These are phyloP conservation scores for zebrafish (Danio rerio) DNA, from an alignment of 2,113 vertebrate genomes.

Conservation along the genomic window DNA sequence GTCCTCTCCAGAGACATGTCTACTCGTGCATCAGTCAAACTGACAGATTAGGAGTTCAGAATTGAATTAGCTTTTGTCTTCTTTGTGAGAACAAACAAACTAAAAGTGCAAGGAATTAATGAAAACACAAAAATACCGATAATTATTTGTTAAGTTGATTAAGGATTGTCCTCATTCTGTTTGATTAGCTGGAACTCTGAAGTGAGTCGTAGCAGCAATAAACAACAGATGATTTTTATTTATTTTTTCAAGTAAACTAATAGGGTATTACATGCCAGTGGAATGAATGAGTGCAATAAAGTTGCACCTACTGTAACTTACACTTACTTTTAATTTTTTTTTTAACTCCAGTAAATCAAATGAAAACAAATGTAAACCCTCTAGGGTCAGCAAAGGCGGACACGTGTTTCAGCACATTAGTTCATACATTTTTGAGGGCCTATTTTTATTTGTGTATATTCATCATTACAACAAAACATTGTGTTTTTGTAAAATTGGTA, in stretches of 20 bases:
- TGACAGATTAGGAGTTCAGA: neutral
- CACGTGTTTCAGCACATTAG: too few species aligned
- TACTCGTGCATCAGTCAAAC: neutral
- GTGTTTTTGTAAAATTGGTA: too few species aligned
- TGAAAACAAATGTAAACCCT: too few species aligned
- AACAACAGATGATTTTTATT: neutral
- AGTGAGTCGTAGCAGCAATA: neutral
- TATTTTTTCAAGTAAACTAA: neutral
- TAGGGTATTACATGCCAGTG: neutral
- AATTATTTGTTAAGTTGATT: conserved; percentile 29
- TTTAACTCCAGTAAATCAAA: too few species aligned
- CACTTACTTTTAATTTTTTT: too few species aligned
- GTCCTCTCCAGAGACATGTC: neutral
- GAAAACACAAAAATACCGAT: neutral
- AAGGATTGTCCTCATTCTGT: conserved; percentile 10
- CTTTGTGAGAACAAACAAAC: neutral
- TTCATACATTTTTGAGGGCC: too few species aligned
- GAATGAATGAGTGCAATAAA: neutral
- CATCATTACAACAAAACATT: too few species aligned
- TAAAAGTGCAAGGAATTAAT: neutral
- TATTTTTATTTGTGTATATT: too few species aligned
- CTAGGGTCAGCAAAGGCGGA: too few species aligned
- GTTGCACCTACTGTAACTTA: too few species aligned
- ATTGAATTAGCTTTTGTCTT: conserved; percentile 1
- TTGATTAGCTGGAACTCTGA: conserved; percentile 22